Conservation (phyloP, 2,797 vertebrate species). For the Coluber constrictor region DNA sequence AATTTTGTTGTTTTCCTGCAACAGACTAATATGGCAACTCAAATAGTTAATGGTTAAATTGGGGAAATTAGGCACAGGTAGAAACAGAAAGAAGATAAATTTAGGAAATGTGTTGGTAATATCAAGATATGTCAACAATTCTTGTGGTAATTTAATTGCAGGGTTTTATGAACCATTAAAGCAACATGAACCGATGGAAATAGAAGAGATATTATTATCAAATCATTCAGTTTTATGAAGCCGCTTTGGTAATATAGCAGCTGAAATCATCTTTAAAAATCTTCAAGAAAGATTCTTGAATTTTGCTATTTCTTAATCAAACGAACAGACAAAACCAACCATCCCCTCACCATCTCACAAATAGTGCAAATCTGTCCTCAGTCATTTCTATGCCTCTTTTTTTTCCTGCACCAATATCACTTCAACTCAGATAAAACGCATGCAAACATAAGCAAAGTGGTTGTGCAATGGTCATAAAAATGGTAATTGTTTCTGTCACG, state of each 20-base stretch:
- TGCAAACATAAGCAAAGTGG: not conserved
- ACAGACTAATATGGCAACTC: not conserved
- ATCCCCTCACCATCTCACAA: not conserved
- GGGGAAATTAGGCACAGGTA: not conserved
- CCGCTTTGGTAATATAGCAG: not conserved
- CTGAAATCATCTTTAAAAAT: not conserved
- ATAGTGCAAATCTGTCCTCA: not conserved
- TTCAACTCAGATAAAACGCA: not conserved
- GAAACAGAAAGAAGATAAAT: not conserved
- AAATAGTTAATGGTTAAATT: not conserved
- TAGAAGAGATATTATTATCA: not conserved
- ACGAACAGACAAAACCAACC: not conserved
- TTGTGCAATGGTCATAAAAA: not conserved
- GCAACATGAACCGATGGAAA: not conserved
- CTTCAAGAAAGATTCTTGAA: not conserved
- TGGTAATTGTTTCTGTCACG: constrained; percentile 3
- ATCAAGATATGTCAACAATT: not conserved
- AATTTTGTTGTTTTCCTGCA: not conserved
- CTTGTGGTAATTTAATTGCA: not conserved
- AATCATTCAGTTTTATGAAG: not conserved
- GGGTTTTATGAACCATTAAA: not conserved
- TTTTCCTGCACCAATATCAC: not conserved
- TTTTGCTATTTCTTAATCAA: not conserved
- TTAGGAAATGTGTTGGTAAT: not conserved
- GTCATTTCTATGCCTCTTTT: not conserved